Percentiles rank a stretch among this genome's conserved stretches.
These are phyloP conservation scores for Tetramorium bicarinatum DNA, from an alignment of 2,888 invertebrate species.

Conservation along the genomic window DNA sequence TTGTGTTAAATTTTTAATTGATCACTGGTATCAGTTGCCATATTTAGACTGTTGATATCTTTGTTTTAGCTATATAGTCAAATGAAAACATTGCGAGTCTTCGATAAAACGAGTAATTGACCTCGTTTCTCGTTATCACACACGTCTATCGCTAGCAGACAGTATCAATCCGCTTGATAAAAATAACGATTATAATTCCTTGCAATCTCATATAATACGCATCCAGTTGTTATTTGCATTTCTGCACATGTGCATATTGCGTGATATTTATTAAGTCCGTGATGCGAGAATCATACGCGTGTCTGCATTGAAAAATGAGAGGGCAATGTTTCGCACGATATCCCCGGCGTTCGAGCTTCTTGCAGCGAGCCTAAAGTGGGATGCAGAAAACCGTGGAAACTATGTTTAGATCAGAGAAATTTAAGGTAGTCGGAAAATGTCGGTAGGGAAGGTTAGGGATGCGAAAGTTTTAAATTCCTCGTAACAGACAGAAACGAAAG, in stretches of 20 bases:
- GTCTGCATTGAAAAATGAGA: not conserved
- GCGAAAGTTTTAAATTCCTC: not conserved
- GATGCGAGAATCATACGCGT: not conserved
- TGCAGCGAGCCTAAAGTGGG: not conserved
- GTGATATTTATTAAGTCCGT: constrained; percentile 7
- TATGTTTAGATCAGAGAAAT: constrained; percentile 38
- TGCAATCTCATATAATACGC: constrained; percentile 18
- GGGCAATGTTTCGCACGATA: not conserved
- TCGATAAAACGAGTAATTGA: constrained; percentile 65
- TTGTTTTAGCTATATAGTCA: not conserved
- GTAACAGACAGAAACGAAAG: not conserved
- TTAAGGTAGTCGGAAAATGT: not conserved
- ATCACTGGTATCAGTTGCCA: not conserved
- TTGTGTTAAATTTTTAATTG: not conserved
- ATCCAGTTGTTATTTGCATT: not conserved
- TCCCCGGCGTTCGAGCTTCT: not conserved
- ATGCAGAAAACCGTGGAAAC: constrained; percentile 13
- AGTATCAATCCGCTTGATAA: constrained; percentile 66
- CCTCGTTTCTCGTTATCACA: constrained; percentile 70
- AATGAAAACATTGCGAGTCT: constrained; percentile 11
- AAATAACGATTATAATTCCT: constrained; percentile 67
- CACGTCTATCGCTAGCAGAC: constrained; percentile 52
- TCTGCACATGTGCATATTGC: not conserved
- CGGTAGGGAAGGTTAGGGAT: not conserved
- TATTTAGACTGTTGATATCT: not conserved